Conservation (phyloP, 2,888 invertebrate genomes). For the Brassicogethes aeneus region DNA sequence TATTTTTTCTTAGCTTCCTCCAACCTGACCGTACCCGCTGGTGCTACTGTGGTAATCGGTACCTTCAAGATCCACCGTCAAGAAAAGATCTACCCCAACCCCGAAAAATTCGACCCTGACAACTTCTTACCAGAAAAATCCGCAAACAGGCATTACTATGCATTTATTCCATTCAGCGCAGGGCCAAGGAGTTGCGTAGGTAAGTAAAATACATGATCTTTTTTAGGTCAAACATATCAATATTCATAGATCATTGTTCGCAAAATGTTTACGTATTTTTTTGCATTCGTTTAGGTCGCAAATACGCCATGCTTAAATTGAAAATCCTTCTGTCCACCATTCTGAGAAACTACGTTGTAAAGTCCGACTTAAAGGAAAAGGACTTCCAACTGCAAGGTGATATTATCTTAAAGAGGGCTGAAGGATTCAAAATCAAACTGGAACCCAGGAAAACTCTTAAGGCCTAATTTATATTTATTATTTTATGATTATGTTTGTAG, state of each 20-base stretch:
- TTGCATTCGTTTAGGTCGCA: constrained; percentile 47
- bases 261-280: too few species aligned
- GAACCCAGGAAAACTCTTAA: constrained; percentile 51
- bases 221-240: background rate
- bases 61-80: constrained; percentile 64
- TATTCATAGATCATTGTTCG: background rate
- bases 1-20: constrained; percentile 44
- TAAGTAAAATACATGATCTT: constrained; percentile 34
- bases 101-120: constrained; percentile 71
- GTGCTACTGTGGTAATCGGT: constrained; percentile 58
- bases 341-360: constrained; percentile 56
- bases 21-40: constrained; percentile 58
- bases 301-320: constrained; percentile 71
- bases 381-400: constrained; percentile 62
- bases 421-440: constrained; percentile 64
- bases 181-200: constrained; percentile 75
- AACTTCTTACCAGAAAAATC: constrained; percentile 75
- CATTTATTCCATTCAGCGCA: constrained; percentile 75
- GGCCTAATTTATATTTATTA: constrained; percentile 10
- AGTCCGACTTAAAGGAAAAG: constrained; percentile 54
- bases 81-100: constrained; percentile 64
- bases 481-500: too few species aligned
- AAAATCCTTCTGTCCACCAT: constrained; percentile 66
- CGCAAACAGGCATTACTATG: constrained; percentile 70
- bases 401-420: constrained; percentile 64